Conservation (phyloP, 2,888 invertebrate genomes). For the Trachelus tabidus region DNA sequence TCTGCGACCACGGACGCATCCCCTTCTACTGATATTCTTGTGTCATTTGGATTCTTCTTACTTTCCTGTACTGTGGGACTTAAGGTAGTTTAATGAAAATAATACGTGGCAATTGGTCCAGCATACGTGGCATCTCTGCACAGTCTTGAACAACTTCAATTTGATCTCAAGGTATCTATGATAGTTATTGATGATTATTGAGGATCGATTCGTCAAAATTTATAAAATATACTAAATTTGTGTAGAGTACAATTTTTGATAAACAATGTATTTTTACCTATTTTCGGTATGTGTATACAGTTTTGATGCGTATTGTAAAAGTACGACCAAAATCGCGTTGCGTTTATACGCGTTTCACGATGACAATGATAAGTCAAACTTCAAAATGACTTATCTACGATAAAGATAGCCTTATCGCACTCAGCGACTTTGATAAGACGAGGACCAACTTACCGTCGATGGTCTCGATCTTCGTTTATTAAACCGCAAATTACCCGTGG, state of each 20-base stretch:
- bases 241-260: no score
- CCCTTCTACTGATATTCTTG: neutral
- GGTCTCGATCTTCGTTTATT: neutral
- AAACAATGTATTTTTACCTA: no score
- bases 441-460: neutral
- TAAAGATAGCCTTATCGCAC: constrained; percentile 40
- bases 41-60: neutral
- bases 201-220: neutral
- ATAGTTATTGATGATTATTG: neutral
- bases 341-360: neutral
- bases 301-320: no score
- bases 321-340: neutral
- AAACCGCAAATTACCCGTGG: constrained; percentile 1
- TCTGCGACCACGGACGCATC: constrained; percentile 33
- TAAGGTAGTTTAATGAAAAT: no score
- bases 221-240: no score
- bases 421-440: constrained; percentile 33
- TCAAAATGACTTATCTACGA: constrained; percentile 39
- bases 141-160: neutral
- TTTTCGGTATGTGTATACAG: no score
- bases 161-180: neutral
- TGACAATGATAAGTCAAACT: constrained; percentile 37
- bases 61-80: neutral
- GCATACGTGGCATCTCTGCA: no score
- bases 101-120: no score